phyloP scores from a whole-genome alignment of 2,888 invertebrate genomes.

The Epirrita christyi region DNA sequence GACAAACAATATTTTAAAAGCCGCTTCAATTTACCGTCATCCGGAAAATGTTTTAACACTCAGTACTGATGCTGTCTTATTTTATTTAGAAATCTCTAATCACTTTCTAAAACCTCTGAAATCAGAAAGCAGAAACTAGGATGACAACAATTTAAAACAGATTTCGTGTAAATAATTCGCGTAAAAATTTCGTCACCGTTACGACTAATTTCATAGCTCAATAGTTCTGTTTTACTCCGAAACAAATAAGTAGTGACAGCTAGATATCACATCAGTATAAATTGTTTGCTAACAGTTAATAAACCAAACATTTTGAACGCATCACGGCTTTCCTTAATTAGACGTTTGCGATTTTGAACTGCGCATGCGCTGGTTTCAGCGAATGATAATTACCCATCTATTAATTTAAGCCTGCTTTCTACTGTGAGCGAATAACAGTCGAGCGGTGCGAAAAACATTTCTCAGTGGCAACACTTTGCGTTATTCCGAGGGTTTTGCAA shows the following conservation, averaged over 20 bases:
- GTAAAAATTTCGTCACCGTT: constrained; percentile 15
- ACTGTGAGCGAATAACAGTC: neutral
- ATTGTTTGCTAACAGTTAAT: constrained; percentile 29
- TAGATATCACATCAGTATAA: constrained; percentile 26
- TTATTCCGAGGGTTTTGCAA: too few species aligned
- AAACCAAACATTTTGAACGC: constrained; percentile 53
- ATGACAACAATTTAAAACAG: constrained; percentile 14
- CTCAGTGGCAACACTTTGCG: too few species aligned
- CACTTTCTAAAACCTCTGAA: constrained; percentile 16
- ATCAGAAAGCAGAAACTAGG: constrained; percentile 27
- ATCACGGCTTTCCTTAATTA: constrained; percentile 64
- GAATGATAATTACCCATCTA: constrained; percentile 1
- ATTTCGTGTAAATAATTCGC: constrained; percentile 9
- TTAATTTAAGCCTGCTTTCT: neutral
- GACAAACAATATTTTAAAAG: too few species aligned
- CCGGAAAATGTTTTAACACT: too few species aligned
- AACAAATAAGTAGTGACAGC: neutral
- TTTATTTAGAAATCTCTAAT: constrained; percentile 3
- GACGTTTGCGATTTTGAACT: constrained; percentile 63
- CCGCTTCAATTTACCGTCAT: too few species aligned
- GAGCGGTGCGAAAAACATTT: neutral
- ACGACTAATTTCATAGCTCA: constrained; percentile 17
- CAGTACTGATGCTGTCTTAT: neutral
- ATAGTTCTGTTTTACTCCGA: constrained; percentile 1
- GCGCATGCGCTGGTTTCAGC: constrained; percentile 48